A percentile compares a stretch with the other conserved stretches of the same genome.
Evolutionary conservation across 2,113 vertebrate species (phyloP).

Genomic region (Glaucomys volans): DNA sequence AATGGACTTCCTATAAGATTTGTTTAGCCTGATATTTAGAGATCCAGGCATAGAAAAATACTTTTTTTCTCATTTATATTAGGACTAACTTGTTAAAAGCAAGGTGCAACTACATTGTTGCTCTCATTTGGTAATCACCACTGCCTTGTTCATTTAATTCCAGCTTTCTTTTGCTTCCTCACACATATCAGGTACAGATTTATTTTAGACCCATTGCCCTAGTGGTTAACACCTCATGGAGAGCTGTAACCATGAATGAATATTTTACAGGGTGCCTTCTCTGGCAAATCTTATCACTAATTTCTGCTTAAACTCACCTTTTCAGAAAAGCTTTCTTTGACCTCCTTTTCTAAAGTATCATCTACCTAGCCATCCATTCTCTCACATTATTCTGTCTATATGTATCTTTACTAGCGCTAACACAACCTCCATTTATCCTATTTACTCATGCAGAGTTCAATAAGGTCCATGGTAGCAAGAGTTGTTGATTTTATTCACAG

Average conservation of each 20-base stretch:
- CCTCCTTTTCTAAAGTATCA: background rate
- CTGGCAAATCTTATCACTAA: background rate
- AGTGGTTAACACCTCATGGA: fast-evolving
- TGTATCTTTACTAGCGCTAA: background rate
- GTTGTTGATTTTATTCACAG: background rate
- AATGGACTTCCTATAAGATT: background rate
- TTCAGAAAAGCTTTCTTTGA: background rate
- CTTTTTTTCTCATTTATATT: background rate
- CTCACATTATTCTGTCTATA: background rate
- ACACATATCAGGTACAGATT: background rate
- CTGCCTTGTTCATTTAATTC: background rate
- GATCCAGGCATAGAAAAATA: background rate
- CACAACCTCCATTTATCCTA: background rate
- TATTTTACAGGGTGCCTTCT: background rate
- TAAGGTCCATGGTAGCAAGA: background rate
- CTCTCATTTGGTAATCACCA: background rate
- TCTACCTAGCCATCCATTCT: background rate
- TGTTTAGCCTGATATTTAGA: background rate
- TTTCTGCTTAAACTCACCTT: background rate
- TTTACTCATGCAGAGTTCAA: background rate
- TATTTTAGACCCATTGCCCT: background rate
- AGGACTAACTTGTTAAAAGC: background rate
- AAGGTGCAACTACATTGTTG: background rate
- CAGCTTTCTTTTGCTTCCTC: background rate
- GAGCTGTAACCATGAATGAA: background rate